Percentiles rank a stretch among this genome's conserved stretches.
These are phyloP conservation scores for Drosophila meridiana DNA, from an alignment of 2,888 invertebrate species.

Conservation along the genomic window DNA sequence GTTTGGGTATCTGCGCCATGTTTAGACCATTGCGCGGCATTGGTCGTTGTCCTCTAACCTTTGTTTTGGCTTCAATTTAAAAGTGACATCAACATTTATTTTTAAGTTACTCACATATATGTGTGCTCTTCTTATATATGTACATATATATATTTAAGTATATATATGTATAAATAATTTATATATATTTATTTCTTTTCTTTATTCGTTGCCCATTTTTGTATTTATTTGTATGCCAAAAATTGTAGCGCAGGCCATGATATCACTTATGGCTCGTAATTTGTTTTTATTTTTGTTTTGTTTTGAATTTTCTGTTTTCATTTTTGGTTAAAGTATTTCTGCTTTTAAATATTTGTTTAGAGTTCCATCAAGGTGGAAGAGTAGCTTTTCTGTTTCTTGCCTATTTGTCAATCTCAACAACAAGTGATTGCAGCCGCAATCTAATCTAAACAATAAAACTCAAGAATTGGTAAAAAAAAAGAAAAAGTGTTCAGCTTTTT, in stretches of 20 bases:
- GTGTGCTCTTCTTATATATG: constrained; percentile 9
- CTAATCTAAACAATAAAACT: constrained; percentile 51
- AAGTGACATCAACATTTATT: constrained; percentile 80
- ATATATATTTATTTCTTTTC: constrained; percentile 25
- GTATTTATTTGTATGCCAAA: constrained; percentile 65
- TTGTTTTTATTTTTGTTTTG: constrained; percentile 65
- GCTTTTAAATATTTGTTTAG: constrained; percentile 12
- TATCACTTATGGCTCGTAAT: constrained; percentile 67
- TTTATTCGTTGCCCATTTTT: constrained; percentile 54
- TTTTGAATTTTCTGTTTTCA: constrained; percentile 20
- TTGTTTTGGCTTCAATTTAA: constrained; percentile 50
- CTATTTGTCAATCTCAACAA: constrained; percentile 38
- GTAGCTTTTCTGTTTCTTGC: neutral
- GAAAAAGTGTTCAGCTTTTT: constrained; percentile 31
- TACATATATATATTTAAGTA: neutral
- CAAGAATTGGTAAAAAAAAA: constrained; percentile 23
- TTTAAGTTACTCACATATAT: constrained; percentile 62
- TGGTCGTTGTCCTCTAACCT: constrained; percentile 79
- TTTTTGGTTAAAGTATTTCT: constrained; percentile 16
- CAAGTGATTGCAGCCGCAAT: constrained; percentile 40
- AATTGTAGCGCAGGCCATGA: constrained; percentile 62
- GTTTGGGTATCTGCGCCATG: constrained; percentile 17
- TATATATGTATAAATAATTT: constrained; percentile 11
- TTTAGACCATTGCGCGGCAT: constrained; percentile 26
- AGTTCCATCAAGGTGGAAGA: constrained; percentile 38